Conservation (phyloP, 2,888 invertebrate species). For the Pseudococcus viburni region DNA sequence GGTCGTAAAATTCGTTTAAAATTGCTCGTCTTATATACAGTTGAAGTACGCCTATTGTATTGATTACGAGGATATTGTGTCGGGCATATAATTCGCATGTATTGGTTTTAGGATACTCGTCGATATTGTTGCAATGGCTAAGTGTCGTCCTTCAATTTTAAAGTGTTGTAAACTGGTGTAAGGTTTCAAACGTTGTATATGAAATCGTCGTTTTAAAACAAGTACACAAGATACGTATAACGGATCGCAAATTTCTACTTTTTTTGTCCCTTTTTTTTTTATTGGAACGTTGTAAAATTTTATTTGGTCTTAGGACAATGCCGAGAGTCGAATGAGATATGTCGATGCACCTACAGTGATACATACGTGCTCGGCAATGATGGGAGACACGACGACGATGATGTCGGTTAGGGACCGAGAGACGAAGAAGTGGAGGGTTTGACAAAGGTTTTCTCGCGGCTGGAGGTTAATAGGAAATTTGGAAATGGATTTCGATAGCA, state of each 20-base stretch:
- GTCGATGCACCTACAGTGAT: neutral
- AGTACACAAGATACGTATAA: neutral
- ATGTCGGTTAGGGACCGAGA: neutral
- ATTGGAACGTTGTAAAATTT: conserved; percentile 30
- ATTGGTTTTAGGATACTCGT: neutral
- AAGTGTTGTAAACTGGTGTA: conserved; percentile 27
- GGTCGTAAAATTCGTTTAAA: conserved; percentile 40
- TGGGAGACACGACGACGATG: neutral
- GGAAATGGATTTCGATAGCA: conserved; percentile 26
- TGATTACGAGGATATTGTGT: conserved; percentile 33
- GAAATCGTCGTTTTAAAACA: neutral
- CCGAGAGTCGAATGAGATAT: neutral
- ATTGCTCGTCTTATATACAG: neutral
- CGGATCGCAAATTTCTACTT: neutral
- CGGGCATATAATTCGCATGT: conserved; percentile 39
- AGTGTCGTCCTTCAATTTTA: conserved; percentile 48
- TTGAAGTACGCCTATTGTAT: conserved; percentile 54
- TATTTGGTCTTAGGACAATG: neutral
- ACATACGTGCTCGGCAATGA: neutral
- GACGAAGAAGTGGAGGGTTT: neutral
- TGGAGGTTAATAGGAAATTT: conserved; percentile 45
- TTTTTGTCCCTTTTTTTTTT: neutral
- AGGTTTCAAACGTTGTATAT: neutral
- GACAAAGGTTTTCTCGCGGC: conserved; percentile 19
- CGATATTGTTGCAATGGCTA: neutral